phyloP scores from a whole-genome alignment of 2,797 vertebrate species.

The Zalophus californianus region DNA sequence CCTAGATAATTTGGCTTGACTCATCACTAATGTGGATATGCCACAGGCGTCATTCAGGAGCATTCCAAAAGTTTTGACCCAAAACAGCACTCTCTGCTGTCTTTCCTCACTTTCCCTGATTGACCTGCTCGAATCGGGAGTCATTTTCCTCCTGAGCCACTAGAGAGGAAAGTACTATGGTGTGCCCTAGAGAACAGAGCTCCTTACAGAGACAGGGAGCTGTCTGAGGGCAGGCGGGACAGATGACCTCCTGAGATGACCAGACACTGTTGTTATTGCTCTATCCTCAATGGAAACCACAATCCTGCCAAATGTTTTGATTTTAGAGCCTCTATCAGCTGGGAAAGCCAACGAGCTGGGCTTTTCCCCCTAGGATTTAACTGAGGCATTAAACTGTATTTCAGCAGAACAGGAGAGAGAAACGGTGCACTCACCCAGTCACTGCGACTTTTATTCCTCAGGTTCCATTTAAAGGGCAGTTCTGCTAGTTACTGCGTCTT shows the following conservation, averaged over 20 bases:
- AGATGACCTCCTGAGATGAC: neutral
- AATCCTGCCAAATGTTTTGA: neutral
- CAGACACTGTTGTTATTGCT: neutral
- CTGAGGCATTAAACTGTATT: neutral
- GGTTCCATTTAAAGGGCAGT: conserved; percentile 60
- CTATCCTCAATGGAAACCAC: neutral
- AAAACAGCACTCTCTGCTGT: neutral
- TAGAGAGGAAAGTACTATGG: neutral
- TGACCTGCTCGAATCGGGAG: neutral
- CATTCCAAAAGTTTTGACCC: neutral
- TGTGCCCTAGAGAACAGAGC: neutral
- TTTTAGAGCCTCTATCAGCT: neutral
- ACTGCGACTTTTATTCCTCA: neutral
- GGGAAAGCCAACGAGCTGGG: neutral
- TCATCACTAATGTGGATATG: neutral
- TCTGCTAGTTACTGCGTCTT: conserved; percentile 43
- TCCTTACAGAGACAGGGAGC: neutral
- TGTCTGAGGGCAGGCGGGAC: neutral
- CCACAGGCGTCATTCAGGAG: neutral
- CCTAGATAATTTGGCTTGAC: neutral
- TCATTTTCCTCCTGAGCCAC: neutral
- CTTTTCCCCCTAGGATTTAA: neutral
- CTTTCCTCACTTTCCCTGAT: neutral
- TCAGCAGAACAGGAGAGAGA: neutral
- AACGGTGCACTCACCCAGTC: neutral